Conservation (phyloP, 2,113 vertebrate species). For the Cyanistes caeruleus region DNA sequence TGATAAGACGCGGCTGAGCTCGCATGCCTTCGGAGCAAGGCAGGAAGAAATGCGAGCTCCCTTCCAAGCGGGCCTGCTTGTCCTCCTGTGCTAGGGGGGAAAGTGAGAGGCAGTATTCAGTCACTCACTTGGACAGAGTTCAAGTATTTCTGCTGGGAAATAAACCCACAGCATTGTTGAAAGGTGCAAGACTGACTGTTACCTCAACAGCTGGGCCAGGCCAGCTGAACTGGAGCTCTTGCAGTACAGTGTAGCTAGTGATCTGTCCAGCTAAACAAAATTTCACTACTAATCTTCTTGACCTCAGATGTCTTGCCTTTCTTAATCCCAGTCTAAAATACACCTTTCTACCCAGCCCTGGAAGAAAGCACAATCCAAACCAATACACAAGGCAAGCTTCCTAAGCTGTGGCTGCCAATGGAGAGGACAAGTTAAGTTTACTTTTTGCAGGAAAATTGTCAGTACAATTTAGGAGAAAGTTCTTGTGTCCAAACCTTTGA, state of each 20-base stretch:
- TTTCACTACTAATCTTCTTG: neutral
- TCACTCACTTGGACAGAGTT: neutral
- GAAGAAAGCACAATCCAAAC: neutral
- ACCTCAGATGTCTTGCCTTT: neutral
- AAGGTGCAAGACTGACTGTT: slow-evolving; percentile 28
- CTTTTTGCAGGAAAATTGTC: neutral
- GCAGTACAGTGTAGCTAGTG: neutral
- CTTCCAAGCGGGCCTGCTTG: neutral
- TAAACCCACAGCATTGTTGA: neutral
- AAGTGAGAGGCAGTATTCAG: neutral
- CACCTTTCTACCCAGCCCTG: neutral
- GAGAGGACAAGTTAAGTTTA: neutral
- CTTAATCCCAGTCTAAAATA: neutral
- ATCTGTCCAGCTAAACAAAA: slow-evolving; percentile 3
- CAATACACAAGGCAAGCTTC: neutral
- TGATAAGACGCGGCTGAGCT: neutral
- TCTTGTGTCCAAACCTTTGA: neutral
- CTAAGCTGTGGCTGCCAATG: neutral
- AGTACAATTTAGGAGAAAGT: neutral
- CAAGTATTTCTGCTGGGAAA: neutral
- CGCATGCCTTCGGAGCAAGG: neutral
- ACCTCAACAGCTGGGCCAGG: neutral
- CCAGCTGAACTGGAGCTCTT: neutral
- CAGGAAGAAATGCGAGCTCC: neutral
- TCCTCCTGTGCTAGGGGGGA: neutral